Conservation (phyloP, 2,797 vertebrate genomes). For the Danio albolineatus region DNA sequence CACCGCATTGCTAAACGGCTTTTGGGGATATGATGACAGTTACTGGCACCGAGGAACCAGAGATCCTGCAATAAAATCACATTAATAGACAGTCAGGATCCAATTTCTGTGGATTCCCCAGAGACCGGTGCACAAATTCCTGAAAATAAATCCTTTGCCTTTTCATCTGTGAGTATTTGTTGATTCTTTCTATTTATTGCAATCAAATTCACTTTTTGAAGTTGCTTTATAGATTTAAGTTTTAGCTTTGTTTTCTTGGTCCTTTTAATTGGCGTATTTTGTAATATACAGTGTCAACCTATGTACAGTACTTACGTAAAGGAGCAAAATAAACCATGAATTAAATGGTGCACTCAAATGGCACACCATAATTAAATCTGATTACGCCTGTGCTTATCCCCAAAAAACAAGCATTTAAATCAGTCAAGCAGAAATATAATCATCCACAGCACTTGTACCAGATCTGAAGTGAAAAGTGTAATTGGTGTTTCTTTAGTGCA, state of each 20-base stretch:
- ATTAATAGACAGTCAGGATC: neutral
- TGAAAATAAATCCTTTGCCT: neutral
- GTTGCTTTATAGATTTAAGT: neutral
- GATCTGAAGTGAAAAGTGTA: conserved; percentile 20
- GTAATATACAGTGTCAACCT: neutral
- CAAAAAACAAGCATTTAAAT: conserved; percentile 26
- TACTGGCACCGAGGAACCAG: neutral
- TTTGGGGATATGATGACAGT: conserved; percentile 13
- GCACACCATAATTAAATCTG: conserved; percentile 14
- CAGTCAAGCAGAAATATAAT: conserved; percentile 34
- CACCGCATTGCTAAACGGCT: neutral
- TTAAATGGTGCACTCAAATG: conserved; percentile 10
- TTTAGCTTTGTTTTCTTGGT: neutral
- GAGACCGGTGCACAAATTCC: neutral
- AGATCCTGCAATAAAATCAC: neutral
- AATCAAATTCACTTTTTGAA: neutral
- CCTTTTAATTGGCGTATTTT: neutral
- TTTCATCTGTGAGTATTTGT: conserved; percentile 18
- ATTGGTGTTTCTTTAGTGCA: neutral
- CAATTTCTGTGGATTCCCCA: conserved; percentile 3
- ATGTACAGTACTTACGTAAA: neutral
- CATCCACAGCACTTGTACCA: conserved; percentile 2
- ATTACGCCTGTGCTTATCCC: neutral
- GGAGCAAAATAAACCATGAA: conserved; percentile 27
- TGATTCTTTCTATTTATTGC: neutral